Base-by-base conservation (phyloP, 1,140 invertebrate species). In the Camponotus pennsylvanicus region DNA sequence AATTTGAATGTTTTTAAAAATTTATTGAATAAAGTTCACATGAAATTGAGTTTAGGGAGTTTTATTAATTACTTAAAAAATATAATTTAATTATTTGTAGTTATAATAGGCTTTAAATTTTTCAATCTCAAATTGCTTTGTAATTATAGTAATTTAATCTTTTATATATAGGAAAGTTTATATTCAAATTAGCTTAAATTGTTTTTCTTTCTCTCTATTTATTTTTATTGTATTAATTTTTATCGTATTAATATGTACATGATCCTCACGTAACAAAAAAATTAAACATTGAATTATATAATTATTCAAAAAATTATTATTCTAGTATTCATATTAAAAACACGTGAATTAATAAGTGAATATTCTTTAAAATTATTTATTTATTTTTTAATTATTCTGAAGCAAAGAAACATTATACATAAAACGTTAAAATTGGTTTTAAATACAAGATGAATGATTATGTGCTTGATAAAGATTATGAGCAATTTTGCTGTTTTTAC, bases 101-200 rank as follows among this genome's bases (percentile, higher is more conserved):
- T 6, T 42, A 13, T 32, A 15, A 71, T 59, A 45, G 1, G 27
- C 45, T 59, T 69, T 45, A 73, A 82, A 59, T 82, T 71, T 82
- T 15, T 27, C 27, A 49, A 32, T 15, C n/a, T 67, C 59, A 75
- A 82, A 59, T 61, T 37, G 32, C 40, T n/a, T 42, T 57, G 32
- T 34, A 73, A 83, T 75, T 83, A 37, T 40, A 59, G 13, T n/a
- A 49, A 73, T 83, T 83, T 59, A 21, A 83, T 61, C 40, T 37
- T 27, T 21, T 21, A 52, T 3, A 18, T 52, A 32, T 61, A 61
- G 18, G 34, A 37, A 73, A 63, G 42, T 61, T 52, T 49, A 49
- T 61, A 83, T 73, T 37, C 0, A 45, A 73, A 73, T 83, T 59
- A 40, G 27, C 27, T 82, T 73, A 9, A 83, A 75, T 27, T 52